Evolutionary conservation across 2,113 vertebrate genomes (phyloP).

Genomic region (Tiliqua scincoides): DNA sequence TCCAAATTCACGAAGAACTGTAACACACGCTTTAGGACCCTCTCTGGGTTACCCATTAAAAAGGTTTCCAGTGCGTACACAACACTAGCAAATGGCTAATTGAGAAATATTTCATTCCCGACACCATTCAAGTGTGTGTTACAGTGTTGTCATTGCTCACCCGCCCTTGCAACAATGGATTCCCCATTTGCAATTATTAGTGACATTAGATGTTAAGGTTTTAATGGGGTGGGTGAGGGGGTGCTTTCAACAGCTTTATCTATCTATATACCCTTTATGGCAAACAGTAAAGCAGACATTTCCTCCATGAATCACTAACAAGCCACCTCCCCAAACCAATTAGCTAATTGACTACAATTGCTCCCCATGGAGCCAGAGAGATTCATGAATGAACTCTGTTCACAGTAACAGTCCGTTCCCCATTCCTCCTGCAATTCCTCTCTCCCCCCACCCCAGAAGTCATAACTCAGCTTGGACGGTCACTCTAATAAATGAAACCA

Average conservation of each 20-base stretch:
- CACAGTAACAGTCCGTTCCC: constrained; percentile 62
- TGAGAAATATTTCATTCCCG: constrained; percentile 66
- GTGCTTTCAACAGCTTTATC: constrained; percentile 62
- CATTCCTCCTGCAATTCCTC: constrained; percentile 36
- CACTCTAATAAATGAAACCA: constrained; percentile 57
- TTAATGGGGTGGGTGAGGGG: constrained; percentile 45
- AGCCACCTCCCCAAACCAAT: constrained; percentile 78
- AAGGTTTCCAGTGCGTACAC: background rate
- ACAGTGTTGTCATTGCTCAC: constrained; percentile 60
- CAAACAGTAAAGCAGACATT: constrained; percentile 62
- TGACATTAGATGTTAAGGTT: constrained; percentile 61
- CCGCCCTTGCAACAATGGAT: constrained; percentile 29
- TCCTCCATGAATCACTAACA: constrained; percentile 66
- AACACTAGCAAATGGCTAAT: constrained; percentile 54
- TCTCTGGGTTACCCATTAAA: constrained; percentile 11
- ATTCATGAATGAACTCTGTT: constrained; percentile 69
- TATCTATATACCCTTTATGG: constrained; percentile 66
- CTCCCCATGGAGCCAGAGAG: constrained; percentile 70
- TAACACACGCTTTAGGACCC: background rate
- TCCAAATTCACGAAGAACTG: background rate
- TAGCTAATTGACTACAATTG: constrained; percentile 80
- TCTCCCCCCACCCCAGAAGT: constrained; percentile 34
- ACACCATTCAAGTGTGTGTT: constrained; percentile 34
- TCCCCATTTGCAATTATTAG: constrained; percentile 58
- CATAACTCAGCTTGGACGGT: constrained; percentile 65